Evolutionary conservation across 2,888 invertebrate genomes (phyloP), one percentile per base, ranked within the genome.

Genomic region (Parasteatoda lunata): DNA sequence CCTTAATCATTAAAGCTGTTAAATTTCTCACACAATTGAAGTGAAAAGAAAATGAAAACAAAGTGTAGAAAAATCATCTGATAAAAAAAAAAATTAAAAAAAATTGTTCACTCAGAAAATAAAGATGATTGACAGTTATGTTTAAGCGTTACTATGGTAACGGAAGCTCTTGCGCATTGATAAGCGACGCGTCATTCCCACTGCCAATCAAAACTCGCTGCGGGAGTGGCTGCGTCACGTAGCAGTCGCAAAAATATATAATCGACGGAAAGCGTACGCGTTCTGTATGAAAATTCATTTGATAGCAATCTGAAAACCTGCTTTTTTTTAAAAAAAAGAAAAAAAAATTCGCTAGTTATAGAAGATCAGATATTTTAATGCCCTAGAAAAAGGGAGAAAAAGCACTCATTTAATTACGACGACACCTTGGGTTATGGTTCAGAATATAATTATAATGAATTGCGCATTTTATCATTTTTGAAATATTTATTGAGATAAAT

Each of bases 141-240:
- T 86, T 86, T 76, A 80, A 7, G 48, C 77, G 85, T 86, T 51
- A 9, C 85, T 66, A 77, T 86, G 77, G 85, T 15, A 77, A 86
- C 85, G 85, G 85, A 86, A 81, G 85, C 85, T 86, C 80, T 86
- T 86, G 85, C 85, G 80, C 85, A 80, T 85, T 71, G 83, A 84
- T 84, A 84, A 84, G 83, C 83, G 80, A 70, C 76, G 85, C 72
- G 70, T 64, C 75, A 71, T 84, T 78, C 69, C 84, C 70, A 68
- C 85, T 81, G 85, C 85, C 85, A 86, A 86, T 86, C 80, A 80
- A 72, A 72, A 47, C 66, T 48, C 66, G 11, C 49, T 9, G 51
- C 76, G 85, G 85, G 85, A 71, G 85, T 80, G 80, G 85, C 77
- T 30, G 15, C 48, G 80, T 86, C 85, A 86, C 85, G 85, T 80